These are phyloP conservation scores for Hycleus phaleratus DNA, from an alignment of 1,140 invertebrate species.

Conservation along the genomic window DNA sequence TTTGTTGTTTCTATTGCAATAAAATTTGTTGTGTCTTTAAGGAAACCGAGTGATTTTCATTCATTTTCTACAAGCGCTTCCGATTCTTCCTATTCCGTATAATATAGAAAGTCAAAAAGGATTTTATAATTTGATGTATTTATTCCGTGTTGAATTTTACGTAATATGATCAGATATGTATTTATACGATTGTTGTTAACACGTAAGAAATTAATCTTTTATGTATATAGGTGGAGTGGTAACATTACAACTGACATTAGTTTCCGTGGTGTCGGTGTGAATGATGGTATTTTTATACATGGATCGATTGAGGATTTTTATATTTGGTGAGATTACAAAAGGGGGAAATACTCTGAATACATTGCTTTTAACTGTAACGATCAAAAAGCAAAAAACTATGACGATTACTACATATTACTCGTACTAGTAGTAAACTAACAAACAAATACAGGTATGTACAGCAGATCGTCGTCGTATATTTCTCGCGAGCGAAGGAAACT, in stretches of 20 bases:
- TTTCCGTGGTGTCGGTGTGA: slow-evolving; percentile 19
- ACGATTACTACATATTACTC: not conserved
- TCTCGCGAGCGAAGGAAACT: slow-evolving; percentile 30
- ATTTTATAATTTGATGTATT: slow-evolving; percentile 4
- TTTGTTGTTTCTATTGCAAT: no score
- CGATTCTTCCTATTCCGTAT: no score
- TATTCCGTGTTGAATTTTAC: slow-evolving; percentile 12
- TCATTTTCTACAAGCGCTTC: no score
- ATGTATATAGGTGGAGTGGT: slow-evolving; percentile 13
- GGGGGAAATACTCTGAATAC: not conserved
- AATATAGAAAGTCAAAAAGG: not conserved
- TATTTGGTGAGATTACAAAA: slow-evolving; percentile 8
- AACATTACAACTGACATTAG: slow-evolving; percentile 13
- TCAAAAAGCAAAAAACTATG: not conserved
- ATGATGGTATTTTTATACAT: slow-evolving; percentile 4
- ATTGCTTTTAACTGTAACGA: not conserved
- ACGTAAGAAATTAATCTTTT: slow-evolving; percentile 25
- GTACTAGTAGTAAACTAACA: not conserved
- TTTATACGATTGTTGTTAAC: slow-evolving; percentile 20
- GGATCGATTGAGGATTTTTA: slow-evolving; percentile 19
- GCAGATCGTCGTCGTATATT: slow-evolving; percentile 17
- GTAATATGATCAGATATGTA: slow-evolving; percentile 20
- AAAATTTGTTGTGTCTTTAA: no score
- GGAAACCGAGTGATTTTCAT: no score
- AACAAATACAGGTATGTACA: not conserved